Evolutionary conservation across 2,113 vertebrate genomes (phyloP), one percentile per base, ranked within the genome.

Genomic region (Tragelaphus imberbis): DNA sequence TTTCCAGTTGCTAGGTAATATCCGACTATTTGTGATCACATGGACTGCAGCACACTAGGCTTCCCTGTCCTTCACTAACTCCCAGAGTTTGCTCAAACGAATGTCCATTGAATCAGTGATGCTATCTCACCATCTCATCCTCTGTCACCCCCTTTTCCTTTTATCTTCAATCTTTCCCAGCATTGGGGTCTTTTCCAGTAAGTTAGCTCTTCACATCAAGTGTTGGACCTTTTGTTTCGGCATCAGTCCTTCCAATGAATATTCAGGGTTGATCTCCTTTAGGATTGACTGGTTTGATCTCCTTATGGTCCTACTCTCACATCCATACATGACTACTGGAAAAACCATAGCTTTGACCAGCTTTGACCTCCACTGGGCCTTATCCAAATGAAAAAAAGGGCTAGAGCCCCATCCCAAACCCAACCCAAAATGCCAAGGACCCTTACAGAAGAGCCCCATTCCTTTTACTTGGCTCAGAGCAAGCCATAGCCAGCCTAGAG

Each of bases 391-490:
- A 99, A 99, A 96, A 98, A 98, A 93, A 71, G 98, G 98, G 0
- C 95, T 98, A 98, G 97, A n/a, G 98, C 94, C 59, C 88, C 33
- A 0, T 49, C 97, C n/a, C 98, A 97, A 65, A 91, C 98, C 51
- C 96, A 97, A 2, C 97, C 98, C 0, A 89, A 58, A 91, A 99
- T 98, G 98, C 94, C 97, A 84, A 49, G 93, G 1, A 91, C 75
- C n/a, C 91, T 96, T 55, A 49, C 87, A 59, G 81, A 95, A 92
- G 94, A 90, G 0, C 94, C 99, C 0, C 97, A 97, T 90, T 99
- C 99, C 10, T 98, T 98, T 0, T 99, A 99, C 99, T 99, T 21
- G 99, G 99, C 86, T 99, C 99, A 0, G 99, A 99, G 98, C 99
- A 99, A 99, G 99, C 99, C 2, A 98, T 99, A 28, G 98, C 98